Base-by-base conservation (phyloP, 1,140 invertebrate genomes). In the Drosophila arizonae region DNA sequence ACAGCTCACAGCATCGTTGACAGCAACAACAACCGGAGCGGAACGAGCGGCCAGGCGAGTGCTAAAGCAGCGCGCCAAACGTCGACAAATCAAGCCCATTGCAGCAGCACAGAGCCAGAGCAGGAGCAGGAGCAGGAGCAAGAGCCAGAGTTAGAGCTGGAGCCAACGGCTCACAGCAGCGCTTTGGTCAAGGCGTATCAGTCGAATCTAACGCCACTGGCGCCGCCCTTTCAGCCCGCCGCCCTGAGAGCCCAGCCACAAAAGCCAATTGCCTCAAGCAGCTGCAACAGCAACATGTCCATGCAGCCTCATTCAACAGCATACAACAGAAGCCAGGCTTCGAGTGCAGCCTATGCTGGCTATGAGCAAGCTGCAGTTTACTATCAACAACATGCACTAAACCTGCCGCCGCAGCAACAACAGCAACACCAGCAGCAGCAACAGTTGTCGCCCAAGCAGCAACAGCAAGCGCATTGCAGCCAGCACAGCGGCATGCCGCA, bases 331-430 rank as follows among this genome's bases (percentile, higher is more conserved):
- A n/a, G 51, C 33, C 36, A 66, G 33, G 60, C 67, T 17, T 33
- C 56, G 0, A 69, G 62, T n/a, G 72, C 77, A 0, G 10, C 78
- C 9, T 89, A 78, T 60, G 73, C 81, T 4, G 67, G 74, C 57
- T 90, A 85, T 21, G 87, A 90, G 43, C 85, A 90, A 21, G 88
- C 88, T 30, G 80, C 84, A n/a, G 80, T 90, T 36, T 90, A 78
- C 36, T 90, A 89, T 78, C 89, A 90, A 36, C 81, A 80, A 39
- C 79, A 88, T 15, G 50, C 56, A 17, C 56, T 66, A 15, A 75
- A 8, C 77, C 75, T 55, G n/a, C 78, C 76, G 33, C 68, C 65
- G 17, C 74, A 74, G 11, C 68, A 68, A n/a, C 74, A 74, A 6
- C 77, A 74, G 3, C 74, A 78, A 24, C 68, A 68, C 8, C 77